Evolutionary conservation across 2,797 vertebrate species (phyloP).

Genomic region (Telmatherina bonti): DNA sequence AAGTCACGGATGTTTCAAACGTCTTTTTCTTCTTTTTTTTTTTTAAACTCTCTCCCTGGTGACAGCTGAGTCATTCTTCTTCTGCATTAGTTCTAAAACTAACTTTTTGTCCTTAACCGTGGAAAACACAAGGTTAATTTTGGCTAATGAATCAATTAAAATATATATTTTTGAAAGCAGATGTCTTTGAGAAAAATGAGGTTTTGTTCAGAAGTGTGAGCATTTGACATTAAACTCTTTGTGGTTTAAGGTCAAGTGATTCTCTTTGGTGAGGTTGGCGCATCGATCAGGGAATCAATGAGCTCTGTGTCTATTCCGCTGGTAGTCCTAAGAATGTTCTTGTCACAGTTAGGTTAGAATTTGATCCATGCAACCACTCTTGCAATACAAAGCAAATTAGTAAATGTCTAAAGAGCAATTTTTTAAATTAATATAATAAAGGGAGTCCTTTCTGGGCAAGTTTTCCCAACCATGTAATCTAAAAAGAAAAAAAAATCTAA

Average conservation of each 20-base stretch:
- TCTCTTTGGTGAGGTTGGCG: background rate
- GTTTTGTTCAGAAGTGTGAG: background rate
- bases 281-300: background rate
- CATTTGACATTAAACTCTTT: background rate
- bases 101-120: background rate
- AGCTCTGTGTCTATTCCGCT: background rate
- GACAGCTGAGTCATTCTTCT: conserved; percentile 42
- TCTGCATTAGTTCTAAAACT: conserved; percentile 28
- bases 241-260: background rate
- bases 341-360: background rate
- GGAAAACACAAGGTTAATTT: background rate
- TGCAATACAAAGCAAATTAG: background rate
- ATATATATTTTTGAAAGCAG: conserved; percentile 14
- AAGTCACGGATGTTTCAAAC: conserved; percentile 57
- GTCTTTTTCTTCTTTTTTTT: conserved; percentile 17
- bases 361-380: background rate
- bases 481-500: too few species aligned
- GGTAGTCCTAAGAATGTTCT: background rate
- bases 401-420: background rate
- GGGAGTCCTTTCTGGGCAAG: too few species aligned
- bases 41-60: conserved; percentile 3
- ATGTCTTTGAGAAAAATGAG: conserved; percentile 12
- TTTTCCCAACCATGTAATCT: too few species aligned
- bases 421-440: background rate
- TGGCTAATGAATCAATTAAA: conserved; percentile 39